A percentile compares a stretch with the other conserved stretches of the same genome.
Evolutionary conservation across 2,113 vertebrate genomes (phyloP).

Genomic region (Brevimyrus niger): DNA sequence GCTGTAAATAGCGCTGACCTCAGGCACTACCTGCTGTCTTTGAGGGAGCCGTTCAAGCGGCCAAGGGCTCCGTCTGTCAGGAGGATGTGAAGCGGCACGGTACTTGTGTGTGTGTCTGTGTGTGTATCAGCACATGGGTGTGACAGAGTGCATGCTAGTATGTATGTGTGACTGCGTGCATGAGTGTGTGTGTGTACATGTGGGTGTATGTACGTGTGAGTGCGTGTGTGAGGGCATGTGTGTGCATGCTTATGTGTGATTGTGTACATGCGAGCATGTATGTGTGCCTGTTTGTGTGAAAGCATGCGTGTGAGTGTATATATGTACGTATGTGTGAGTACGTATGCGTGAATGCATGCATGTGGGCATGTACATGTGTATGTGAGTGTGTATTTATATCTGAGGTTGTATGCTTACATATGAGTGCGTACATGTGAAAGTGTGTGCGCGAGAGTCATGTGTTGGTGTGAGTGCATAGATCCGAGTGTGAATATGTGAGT

Average conservation of each 20-base stretch:
- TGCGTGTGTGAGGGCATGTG: background rate
- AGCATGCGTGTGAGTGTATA: background rate
- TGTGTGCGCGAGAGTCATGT: background rate
- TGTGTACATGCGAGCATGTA: background rate
- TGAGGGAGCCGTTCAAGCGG: slow-evolving; percentile 22
- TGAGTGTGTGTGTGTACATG: background rate
- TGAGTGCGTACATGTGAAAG: background rate
- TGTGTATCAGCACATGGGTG: background rate
- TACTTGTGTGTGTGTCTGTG: background rate
- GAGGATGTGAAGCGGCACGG: slow-evolving; percentile 8
- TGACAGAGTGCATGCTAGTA: background rate
- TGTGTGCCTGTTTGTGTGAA: background rate
- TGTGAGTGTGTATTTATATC: background rate
- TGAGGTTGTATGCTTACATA: background rate
- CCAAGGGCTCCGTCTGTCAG: background rate
- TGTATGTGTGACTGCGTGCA: background rate
- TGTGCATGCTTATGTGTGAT: background rate
- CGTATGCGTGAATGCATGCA: background rate
- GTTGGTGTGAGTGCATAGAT: background rate
- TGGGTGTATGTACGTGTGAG: background rate
- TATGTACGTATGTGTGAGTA: background rate
- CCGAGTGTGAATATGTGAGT: background rate
- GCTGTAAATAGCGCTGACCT: slow-evolving; percentile 65
- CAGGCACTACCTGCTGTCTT: slow-evolving; percentile 48
- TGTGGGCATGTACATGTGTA: background rate